Conservation (phyloP, 2,113 vertebrate species). For the Halcyon malimbica region DNA sequence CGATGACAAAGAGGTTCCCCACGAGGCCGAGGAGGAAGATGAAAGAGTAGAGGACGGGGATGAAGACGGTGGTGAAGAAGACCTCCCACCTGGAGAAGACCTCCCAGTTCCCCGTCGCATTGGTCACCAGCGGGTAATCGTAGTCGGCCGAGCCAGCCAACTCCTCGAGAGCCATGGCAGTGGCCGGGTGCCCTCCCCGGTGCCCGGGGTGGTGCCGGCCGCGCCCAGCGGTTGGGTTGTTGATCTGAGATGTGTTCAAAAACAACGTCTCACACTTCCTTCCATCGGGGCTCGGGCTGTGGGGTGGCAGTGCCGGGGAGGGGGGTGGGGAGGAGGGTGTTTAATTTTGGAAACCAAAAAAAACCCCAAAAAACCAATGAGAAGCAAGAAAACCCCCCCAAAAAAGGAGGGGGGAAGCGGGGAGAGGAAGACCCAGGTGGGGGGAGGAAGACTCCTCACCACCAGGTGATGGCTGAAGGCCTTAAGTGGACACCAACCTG, state of each 20-base stretch:
- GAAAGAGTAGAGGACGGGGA: constrained; percentile 80
- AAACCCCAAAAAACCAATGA: not conserved
- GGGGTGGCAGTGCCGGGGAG: not conserved
- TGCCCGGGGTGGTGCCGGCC: not conserved
- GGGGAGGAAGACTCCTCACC: not conserved
- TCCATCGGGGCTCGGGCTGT: not conserved
- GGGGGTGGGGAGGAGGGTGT: not conserved
- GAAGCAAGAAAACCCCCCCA: not conserved
- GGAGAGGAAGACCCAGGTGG: not conserved
- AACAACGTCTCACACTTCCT: not conserved
- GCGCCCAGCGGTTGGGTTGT: not conserved
- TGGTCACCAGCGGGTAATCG: not conserved
- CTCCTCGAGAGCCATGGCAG: not conserved
- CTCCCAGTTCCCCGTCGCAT: not conserved
- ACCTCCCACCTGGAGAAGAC: constrained; percentile 8
- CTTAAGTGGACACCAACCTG: not conserved
- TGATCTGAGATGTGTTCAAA: not conserved
- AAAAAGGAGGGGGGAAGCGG: not conserved
- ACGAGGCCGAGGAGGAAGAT: constrained; percentile 80
- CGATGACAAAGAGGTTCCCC: constrained; percentile 86
- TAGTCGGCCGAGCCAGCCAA: not conserved
- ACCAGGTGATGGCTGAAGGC: not conserved
- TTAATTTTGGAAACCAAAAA: not conserved
- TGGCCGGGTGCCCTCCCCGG: not conserved
- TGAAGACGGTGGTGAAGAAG: constrained; percentile 61